Evolutionary conservation across 2,888 invertebrate species (phyloP), one percentile per base, ranked within the genome.

Genomic region (Temnothorax rugatulus): DNA sequence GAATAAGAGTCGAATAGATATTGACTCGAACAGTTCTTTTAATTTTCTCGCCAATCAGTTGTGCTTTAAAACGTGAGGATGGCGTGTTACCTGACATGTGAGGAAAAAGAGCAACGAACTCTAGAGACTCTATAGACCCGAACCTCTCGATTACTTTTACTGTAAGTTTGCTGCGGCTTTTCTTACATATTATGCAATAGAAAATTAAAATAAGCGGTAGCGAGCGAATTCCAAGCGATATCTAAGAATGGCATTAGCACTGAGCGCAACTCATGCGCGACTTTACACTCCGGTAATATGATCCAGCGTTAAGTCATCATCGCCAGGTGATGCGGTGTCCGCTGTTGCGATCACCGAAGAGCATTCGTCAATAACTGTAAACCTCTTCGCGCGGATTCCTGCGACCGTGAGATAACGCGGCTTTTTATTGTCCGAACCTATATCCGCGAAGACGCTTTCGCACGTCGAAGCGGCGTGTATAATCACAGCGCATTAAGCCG

Each of bases 351-450:
- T 54, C 52, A 64, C 11, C 54, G 41, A 34, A 44, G 44, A 68
- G 44, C 41, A 57, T 57, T 54, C 44, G 57, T 57, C 68, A 44
- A 77, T 66, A 66, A 44, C 44, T 57, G 54, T 77, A 66, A 66
- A 68, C 7, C 15, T 54, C 47, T 8, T 34, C 64, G 38, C 25
- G 18, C 18, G 47, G 15, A 47, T 75, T 75, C 44, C 13, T 21
- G 44, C 15, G 38, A 29, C 11, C 21, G 52, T 52, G 52, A 76
- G 38, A 64, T 75, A 50, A 38, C 13, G 50, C 21, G 38, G 18
- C 15, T 76, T 76, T 76, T 64, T 64, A 54, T 66, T 29, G n/a
- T 25, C 18, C 64, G 54, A 54, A 25, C n/a, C 29, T 44, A 34
- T 34, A 13, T 54, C 41, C 25, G 41, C n/a, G 52, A 54, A 64